A percentile compares a stretch with the other conserved stretches of the same genome.
phyloP scores from a whole-genome alignment of 1,140 invertebrate genomes.

The Apocrypta bakeri region DNA sequence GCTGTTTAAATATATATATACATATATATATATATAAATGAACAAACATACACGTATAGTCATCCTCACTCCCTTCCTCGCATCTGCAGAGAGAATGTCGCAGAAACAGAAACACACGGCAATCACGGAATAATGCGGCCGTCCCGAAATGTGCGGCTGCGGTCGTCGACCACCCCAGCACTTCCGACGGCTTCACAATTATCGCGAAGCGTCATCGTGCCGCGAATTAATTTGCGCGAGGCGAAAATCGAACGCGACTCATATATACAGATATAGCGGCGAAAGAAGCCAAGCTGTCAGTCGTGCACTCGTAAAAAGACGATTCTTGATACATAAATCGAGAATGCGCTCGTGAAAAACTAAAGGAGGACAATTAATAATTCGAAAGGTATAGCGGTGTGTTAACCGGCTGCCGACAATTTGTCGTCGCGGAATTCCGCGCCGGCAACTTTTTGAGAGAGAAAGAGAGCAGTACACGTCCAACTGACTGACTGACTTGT shows the following conservation, averaged over 20 bases:
- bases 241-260: constrained; percentile 55
- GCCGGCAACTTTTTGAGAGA: constrained; percentile 52
- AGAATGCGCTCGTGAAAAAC: constrained; percentile 54
- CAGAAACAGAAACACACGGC: constrained; percentile 56
- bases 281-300: too few relatives aligned
- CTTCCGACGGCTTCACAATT: constrained; percentile 53
- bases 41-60: constrained; percentile 41
- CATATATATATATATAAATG: constrained; percentile 16
- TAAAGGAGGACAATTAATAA: constrained; percentile 70
- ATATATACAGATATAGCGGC: not conserved
- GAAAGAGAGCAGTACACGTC: constrained; percentile 51
- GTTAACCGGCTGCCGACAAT: constrained; percentile 59
- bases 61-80: not conserved
- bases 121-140: constrained; percentile 71
- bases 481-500: constrained; percentile 45
- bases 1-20: too few relatives aligned
- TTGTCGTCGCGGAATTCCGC: constrained; percentile 64
- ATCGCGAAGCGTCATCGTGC: constrained; percentile 10
- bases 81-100: not conserved
- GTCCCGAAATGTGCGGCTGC: constrained; percentile 70
- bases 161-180: constrained; percentile 60
- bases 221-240: constrained; percentile 47
- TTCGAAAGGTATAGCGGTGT: constrained; percentile 60
- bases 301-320: too few relatives aligned
- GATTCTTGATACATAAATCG: constrained; percentile 58